A percentile compares a stretch with the other conserved stretches of the same genome.
These are phyloP conservation scores for Drosophila kokeensis DNA, from an alignment of 2,888 invertebrate species.

Conservation along the genomic window DNA sequence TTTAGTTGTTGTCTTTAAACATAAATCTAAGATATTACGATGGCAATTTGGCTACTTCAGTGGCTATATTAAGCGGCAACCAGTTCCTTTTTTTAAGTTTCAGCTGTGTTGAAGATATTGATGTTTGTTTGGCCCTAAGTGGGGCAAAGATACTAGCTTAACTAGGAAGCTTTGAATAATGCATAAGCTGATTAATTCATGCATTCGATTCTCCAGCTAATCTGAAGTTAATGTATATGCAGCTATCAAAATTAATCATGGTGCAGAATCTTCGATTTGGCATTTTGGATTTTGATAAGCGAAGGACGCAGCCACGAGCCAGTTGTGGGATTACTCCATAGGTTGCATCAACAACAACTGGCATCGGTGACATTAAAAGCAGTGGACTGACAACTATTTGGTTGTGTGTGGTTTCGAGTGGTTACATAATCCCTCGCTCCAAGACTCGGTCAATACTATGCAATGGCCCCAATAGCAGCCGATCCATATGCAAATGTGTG, in stretches of 20 bases:
- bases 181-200: constrained; percentile 29
- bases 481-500: constrained; percentile 65
- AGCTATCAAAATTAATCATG: constrained; percentile 22
- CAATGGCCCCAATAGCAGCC: constrained; percentile 71
- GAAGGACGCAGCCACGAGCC: constrained; percentile 42
- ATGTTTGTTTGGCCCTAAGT: constrained; percentile 1
- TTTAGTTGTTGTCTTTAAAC: neutral
- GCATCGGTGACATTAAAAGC: constrained; percentile 63
- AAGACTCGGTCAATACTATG: constrained; percentile 72
- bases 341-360: constrained; percentile 33
- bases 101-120: neutral
- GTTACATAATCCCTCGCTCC: constrained; percentile 59
- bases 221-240: constrained; percentile 16
- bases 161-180: constrained; percentile 50
- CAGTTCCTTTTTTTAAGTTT: neutral
- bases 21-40: neutral
- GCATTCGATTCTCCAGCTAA: constrained; percentile 13
- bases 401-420: constrained; percentile 54
- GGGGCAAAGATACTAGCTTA: neutral
- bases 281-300: constrained; percentile 4
- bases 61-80: neutral
- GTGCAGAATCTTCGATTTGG: constrained; percentile 35
- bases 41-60: neutral
- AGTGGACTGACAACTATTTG: constrained; percentile 45
- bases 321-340: constrained; percentile 48